Percentiles rank a stretch among this genome's conserved stretches.
These are phyloP conservation scores for Abrostola tripartita DNA, from an alignment of 2,888 invertebrate species.

Conservation along the genomic window DNA sequence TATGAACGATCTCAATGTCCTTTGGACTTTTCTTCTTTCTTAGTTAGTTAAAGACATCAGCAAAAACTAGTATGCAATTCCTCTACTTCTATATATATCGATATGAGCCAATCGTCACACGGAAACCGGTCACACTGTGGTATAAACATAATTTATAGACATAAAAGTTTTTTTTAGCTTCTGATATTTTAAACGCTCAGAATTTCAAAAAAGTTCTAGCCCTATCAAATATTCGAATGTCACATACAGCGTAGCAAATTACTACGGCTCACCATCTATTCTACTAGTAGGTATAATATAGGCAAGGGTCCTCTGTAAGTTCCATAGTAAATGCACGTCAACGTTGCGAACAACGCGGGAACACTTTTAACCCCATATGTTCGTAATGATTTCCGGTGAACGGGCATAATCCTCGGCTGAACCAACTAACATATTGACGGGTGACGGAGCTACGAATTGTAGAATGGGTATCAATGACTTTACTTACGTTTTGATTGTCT, in stretches of 20 bases:
- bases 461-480: not conserved
- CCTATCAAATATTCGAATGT: no score
- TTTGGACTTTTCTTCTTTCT: no score
- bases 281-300: not conserved
- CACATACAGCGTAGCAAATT: no score
- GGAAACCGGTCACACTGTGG: not conserved
- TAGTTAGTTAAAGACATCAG: no score
- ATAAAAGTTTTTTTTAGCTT: no score
- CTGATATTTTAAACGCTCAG: no score
- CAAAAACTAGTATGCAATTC: no score
- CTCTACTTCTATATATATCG: no score
- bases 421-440: slow-evolving; percentile 52
- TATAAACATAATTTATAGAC: slow-evolving; percentile 12
- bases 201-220: no score
- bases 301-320: slow-evolving; percentile 5
- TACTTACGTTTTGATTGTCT: not conserved
- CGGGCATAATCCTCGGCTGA: slow-evolving; percentile 49
- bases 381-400: slow-evolving; percentile 60
- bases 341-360: slow-evolving; percentile 43
- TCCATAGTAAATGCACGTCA: slow-evolving; percentile 3
- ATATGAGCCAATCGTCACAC: slow-evolving; percentile 9
- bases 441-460: slow-evolving; percentile 42
- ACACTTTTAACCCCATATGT: slow-evolving; percentile 55
- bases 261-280: no score
- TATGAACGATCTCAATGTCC: no score